Evolutionary conservation across 2,888 invertebrate genomes (phyloP).

Genomic region (Achlya flavicornis): DNA sequence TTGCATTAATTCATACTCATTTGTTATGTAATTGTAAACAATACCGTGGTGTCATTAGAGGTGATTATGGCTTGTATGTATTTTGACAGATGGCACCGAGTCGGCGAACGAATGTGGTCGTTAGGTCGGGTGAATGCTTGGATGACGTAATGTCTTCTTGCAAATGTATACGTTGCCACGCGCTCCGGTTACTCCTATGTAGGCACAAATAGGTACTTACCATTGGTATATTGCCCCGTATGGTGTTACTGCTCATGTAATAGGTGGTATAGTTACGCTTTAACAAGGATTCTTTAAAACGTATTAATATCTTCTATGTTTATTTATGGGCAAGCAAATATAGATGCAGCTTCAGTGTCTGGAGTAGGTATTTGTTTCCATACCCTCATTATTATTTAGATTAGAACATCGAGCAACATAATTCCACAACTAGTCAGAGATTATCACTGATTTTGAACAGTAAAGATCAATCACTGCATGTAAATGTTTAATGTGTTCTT

Average conservation of each 20-base stretch:
- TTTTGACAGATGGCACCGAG: constrained; percentile 26
- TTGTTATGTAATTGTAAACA: constrained; percentile 8
- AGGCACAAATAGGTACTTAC: background rate
- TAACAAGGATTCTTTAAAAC: background rate
- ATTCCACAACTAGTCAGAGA: too few relatives aligned
- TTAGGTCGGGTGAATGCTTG: constrained; percentile 40
- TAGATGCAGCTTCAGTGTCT: background rate
- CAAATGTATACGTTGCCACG: constrained; percentile 41
- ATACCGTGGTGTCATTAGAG: background rate
- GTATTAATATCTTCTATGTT: background rate
- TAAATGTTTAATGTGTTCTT: too few relatives aligned
- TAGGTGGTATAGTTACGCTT: background rate
- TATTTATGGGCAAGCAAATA: background rate
- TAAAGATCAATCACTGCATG: too few relatives aligned
- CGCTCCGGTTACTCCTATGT: constrained; percentile 30
- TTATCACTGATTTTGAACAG: too few relatives aligned
- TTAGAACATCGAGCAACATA: too few relatives aligned
- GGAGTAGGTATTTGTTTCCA: background rate
- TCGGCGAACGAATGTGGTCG: constrained; percentile 25
- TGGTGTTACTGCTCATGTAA: background rate
- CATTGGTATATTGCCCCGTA: background rate
- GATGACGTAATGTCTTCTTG: constrained; percentile 53
- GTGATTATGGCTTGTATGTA: constrained; percentile 20
- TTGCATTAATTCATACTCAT: background rate
- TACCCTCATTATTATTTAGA: background rate